Conservation (phyloP, 2,113 vertebrate species). For the Physeter macrocephalus region DNA sequence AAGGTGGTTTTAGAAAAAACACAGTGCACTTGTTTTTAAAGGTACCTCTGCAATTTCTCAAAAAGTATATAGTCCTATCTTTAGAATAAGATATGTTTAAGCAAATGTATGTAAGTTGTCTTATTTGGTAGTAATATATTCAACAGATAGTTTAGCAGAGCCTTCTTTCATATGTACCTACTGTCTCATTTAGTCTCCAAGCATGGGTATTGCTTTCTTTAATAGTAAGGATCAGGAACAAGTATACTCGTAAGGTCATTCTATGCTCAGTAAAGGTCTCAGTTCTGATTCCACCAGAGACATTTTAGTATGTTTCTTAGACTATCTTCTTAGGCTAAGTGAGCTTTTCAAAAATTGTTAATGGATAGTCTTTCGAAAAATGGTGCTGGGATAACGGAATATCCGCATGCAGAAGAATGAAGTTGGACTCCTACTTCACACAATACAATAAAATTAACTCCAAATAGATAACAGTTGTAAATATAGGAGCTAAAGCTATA, state of each 20-base stretch:
- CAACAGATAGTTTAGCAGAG: neutral
- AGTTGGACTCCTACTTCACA: neutral
- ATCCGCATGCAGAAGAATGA: neutral
- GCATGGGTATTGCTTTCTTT: neutral
- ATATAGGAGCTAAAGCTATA: neutral
- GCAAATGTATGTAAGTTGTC: neutral
- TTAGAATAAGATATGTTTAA: neutral
- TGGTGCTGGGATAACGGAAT: neutral
- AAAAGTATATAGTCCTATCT: neutral
- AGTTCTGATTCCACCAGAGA: neutral
- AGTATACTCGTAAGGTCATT: neutral
- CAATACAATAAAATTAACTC: neutral
- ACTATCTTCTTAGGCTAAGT: neutral
- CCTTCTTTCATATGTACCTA: neutral
- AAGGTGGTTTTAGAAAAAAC: conserved; percentile 14
- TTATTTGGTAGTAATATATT: neutral
- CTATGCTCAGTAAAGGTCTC: neutral
- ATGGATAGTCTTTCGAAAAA: neutral
- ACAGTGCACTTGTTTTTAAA: neutral
- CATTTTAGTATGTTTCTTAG: neutral
- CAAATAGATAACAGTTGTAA: neutral
- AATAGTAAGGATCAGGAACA: neutral
- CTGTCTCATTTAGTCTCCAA: neutral
- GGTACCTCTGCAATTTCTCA: conserved; percentile 13
- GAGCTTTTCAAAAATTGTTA: neutral